phyloP scores from a whole-genome alignment of 2,113 vertebrate genomes.

The Nerophis ophidion region DNA sequence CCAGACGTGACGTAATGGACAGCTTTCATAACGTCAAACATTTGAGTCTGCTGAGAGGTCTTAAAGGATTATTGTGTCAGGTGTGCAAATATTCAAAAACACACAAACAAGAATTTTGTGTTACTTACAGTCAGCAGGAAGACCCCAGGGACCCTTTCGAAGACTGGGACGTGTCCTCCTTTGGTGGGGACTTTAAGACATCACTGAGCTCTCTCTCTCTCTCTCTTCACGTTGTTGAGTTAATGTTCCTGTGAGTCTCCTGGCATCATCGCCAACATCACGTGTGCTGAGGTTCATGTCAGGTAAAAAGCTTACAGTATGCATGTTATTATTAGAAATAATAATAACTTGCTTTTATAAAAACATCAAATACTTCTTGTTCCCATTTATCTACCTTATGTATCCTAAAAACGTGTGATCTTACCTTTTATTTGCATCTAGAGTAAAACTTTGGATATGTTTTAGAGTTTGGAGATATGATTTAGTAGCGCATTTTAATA shows the following conservation, averaged over 20 bases:
- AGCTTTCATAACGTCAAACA: background rate
- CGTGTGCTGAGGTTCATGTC: too few relatives aligned
- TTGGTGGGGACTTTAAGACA: background rate
- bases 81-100: background rate
- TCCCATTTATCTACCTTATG: too few relatives aligned
- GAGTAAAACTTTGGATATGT: too few relatives aligned
- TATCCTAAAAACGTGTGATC: too few relatives aligned
- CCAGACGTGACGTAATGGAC: too few relatives aligned
- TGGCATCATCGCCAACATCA: background rate
- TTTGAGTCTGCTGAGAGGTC: slow-evolving; percentile 45
- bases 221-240: slow-evolving; percentile 7
- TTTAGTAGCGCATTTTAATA: too few relatives aligned
- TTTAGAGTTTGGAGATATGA: too few relatives aligned
- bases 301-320: too few relatives aligned
- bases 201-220: background rate
- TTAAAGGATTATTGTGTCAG: slow-evolving; percentile 46
- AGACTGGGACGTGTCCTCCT: background rate
- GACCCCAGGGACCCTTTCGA: background rate
- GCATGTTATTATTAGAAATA: too few relatives aligned
- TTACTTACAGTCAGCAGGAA: slow-evolving; percentile 29
- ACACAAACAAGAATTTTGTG: slow-evolving; percentile 35
- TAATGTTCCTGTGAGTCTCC: slow-evolving; percentile 5
- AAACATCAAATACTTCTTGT: too few relatives aligned
- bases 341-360: too few relatives aligned
- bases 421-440: too few relatives aligned